Evolutionary conservation across 2,113 vertebrate genomes (phyloP).

Genomic region (Centropus unirufus): DNA sequence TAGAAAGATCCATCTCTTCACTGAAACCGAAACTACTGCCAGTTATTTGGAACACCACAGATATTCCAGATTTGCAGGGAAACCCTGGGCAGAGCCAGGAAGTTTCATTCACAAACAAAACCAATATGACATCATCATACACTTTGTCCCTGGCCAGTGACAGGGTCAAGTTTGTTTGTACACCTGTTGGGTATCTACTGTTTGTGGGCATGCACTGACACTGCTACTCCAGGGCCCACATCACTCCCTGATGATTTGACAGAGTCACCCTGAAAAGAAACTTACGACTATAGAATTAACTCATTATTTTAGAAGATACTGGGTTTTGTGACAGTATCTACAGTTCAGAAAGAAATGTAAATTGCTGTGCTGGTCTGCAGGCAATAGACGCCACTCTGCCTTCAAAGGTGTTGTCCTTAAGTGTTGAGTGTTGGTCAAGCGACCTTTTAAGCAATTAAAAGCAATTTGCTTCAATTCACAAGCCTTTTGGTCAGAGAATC

Average conservation of each 20-base stretch:
- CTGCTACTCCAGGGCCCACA: not conserved
- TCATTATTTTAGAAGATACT: not conserved
- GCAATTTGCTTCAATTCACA: not conserved
- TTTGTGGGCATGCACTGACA: not conserved
- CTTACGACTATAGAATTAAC: not conserved
- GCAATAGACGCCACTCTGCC: not conserved
- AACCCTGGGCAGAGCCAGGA: constrained; percentile 12
- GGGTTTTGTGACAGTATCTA: not conserved
- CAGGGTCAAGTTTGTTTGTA: constrained; percentile 31
- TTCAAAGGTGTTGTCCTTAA: not conserved
- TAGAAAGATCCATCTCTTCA: not conserved
- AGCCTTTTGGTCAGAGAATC: not conserved
- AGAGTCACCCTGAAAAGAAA: not conserved
- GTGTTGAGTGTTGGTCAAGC: not conserved
- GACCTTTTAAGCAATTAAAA: not conserved
- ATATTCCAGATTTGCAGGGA: not conserved
- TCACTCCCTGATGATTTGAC: not conserved
- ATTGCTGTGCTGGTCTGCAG: not conserved
- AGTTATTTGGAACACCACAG: not conserved
- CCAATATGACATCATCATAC: constrained; percentile 2
- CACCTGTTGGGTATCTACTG: not conserved
- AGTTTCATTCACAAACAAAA: constrained; percentile 15
- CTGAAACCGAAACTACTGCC: not conserved
- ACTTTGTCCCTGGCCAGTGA: not conserved
- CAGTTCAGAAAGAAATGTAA: not conserved